Conservation (phyloP, 2,113 vertebrate species). For the Podarcis raffonei region DNA sequence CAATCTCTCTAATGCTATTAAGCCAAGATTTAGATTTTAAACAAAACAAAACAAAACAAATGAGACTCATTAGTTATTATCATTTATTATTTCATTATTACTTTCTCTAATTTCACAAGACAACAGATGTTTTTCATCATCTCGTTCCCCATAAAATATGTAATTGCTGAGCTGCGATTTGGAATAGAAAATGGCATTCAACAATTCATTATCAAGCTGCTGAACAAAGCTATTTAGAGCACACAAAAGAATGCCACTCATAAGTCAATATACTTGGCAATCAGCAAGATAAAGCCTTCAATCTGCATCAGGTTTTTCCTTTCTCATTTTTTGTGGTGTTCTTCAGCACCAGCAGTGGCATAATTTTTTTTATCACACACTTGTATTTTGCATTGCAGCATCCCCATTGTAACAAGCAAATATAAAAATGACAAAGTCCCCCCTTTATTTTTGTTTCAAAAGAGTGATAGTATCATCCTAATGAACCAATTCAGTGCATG, state of each 20-base stretch:
- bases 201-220: slow-evolving; percentile 32
- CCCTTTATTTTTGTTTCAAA: background rate
- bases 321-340: slow-evolving; percentile 45
- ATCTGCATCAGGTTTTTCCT: slow-evolving; percentile 39
- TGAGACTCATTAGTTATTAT: slow-evolving; percentile 16
- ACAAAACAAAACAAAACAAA: too few relatives aligned
- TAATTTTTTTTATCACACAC: slow-evolving; percentile 29
- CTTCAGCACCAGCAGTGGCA: slow-evolving; percentile 39
- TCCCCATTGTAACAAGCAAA: slow-evolving; percentile 58
- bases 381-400: slow-evolving; percentile 56
- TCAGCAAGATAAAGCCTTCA: slow-evolving; percentile 43
- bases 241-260: slow-evolving; percentile 35
- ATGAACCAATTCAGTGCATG: slow-evolving; percentile 45
- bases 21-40: background rate
- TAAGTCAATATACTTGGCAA: slow-evolving; percentile 39
- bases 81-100: slow-evolving; percentile 16
- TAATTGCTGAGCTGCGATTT: slow-evolving; percentile 52
- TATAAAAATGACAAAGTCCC: slow-evolving; percentile 52
- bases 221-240: slow-evolving; percentile 27
- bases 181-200: slow-evolving; percentile 33
- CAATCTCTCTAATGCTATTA: background rate
- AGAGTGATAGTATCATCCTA: slow-evolving; percentile 56
- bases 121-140: slow-evolving; percentile 37
- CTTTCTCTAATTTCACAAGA: slow-evolving; percentile 1
- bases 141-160: slow-evolving; percentile 31